A percentile compares a stretch with the other conserved stretches of the same genome.
phyloP scores from a whole-genome alignment of 2,888 invertebrate species.

The Chrysolina haemoptera region DNA sequence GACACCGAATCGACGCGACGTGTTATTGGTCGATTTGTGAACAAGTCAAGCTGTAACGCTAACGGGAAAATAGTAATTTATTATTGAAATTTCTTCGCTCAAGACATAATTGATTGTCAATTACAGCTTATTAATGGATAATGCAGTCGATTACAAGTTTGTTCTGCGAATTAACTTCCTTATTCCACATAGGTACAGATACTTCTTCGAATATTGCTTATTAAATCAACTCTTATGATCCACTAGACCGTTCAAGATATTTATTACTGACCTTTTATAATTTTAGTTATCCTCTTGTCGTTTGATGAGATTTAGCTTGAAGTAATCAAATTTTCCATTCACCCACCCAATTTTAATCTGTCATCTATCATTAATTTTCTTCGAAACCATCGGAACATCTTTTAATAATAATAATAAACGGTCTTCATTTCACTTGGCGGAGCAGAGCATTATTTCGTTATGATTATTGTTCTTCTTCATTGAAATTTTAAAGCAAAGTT shows the following conservation, averaged over 20 bases:
- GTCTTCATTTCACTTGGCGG: no score
- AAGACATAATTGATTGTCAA: slow-evolving; percentile 13
- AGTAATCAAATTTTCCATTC: no score
- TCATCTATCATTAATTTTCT: no score
- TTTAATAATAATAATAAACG: no score
- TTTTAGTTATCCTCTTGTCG: neutral
- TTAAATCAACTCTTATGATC: slow-evolving; percentile 5
- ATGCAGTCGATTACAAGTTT: slow-evolving; percentile 12
- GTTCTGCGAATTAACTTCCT: slow-evolving; percentile 14
- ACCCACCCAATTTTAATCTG: no score
- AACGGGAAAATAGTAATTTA: slow-evolving; percentile 20
- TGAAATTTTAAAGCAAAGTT: no score
- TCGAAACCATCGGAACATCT: no score
- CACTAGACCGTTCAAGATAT: neutral
- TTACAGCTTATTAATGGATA: slow-evolving; percentile 17
- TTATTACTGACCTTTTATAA: neutral
- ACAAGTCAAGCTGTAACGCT: slow-evolving; percentile 7
- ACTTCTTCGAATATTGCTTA: neutral
- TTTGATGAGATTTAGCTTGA: neutral
- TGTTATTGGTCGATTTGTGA: slow-evolving; percentile 6
- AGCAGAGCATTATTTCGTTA: no score
- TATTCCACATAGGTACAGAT: neutral
- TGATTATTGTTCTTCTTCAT: no score
- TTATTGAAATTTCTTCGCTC: slow-evolving; percentile 15
- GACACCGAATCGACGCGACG: neutral